Percentiles rank a stretch among this genome's conserved stretches.
These are phyloP conservation scores for Blomia tropicalis DNA, from an alignment of 2,888 invertebrate genomes.

Conservation along the genomic window DNA sequence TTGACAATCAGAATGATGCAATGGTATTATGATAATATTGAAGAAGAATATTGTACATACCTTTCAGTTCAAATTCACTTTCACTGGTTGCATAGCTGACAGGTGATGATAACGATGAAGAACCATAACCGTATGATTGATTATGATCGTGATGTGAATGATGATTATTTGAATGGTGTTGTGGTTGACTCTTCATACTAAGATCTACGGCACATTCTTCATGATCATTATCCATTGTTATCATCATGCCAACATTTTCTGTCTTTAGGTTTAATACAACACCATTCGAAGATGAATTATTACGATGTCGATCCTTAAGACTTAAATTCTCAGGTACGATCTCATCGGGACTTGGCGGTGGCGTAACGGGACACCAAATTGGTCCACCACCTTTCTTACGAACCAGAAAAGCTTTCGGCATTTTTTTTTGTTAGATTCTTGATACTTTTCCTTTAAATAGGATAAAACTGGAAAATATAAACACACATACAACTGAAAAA, in stretches of 20 bases:
- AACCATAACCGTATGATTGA: too few relatives aligned
- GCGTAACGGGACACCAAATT: constrained; percentile 25
- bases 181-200: not conserved
- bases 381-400: constrained; percentile 19
- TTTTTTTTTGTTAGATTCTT: not conserved
- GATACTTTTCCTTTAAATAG: not conserved
- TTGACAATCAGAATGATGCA: too few relatives aligned
- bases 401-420: constrained; percentile 28
- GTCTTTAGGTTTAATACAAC: not conserved
- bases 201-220: not conserved
- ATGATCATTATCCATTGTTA: not conserved
- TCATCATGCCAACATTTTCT: not conserved
- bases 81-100: constrained; percentile 20
- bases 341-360: constrained; percentile 26
- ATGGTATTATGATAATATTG: not conserved
- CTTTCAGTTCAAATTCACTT: constrained; percentile 20
- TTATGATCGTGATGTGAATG: not conserved
- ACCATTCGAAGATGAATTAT: not conserved
- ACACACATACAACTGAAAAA: too few relatives aligned
- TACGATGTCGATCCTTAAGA: not conserved
- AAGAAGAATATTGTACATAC: constrained; percentile 8
- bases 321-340: constrained; percentile 15
- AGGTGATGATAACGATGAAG: constrained; percentile 14
- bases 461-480: not conserved
- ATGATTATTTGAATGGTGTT: not conserved